Percentiles rank a stretch among this genome's conserved stretches.
These are phyloP conservation scores for Stenopsyche tienmushanensis DNA, from an alignment of 1,140 invertebrate genomes.

Conservation along the genomic window DNA sequence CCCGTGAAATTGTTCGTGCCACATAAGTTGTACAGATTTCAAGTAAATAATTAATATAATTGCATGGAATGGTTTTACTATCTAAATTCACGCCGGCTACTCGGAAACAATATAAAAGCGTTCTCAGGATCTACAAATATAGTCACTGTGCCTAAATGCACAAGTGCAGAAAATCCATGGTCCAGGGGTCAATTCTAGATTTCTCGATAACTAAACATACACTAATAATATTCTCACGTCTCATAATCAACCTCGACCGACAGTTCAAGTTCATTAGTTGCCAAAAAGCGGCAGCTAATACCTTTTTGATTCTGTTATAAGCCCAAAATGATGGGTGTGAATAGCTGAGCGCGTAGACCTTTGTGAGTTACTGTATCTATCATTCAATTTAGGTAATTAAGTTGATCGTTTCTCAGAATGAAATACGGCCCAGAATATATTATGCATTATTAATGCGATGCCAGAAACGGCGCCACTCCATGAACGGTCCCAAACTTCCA, in stretches of 20 bases:
- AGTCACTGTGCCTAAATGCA: too few relatives aligned
- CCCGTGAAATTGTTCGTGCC: too few relatives aligned
- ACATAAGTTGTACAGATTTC: too few relatives aligned
- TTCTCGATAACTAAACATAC: neutral
- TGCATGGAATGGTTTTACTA: too few relatives aligned
- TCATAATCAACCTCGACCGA: neutral
- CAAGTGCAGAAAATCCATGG: too few relatives aligned
- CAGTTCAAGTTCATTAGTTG: constrained; percentile 24
- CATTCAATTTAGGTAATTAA: constrained; percentile 26
- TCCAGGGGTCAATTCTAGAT: too few relatives aligned
- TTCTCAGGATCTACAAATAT: too few relatives aligned
- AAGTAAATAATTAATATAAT: too few relatives aligned
- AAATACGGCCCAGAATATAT: neutral
- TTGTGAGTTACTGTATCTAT: constrained; percentile 18
- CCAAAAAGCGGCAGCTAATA: constrained; percentile 19
- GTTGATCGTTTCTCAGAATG: constrained; percentile 1
- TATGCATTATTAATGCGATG: neutral
- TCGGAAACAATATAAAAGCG: too few relatives aligned
- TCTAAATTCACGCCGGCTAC: too few relatives aligned
- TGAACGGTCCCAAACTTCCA: neutral
- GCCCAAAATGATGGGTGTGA: constrained; percentile 22
- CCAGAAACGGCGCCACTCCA: constrained; percentile 3
- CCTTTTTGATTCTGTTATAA: constrained; percentile 23
- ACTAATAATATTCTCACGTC: neutral
- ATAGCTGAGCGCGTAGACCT: constrained; percentile 7